phyloP scores from a whole-genome alignment of 2,888 invertebrate species.

The Tetranychus truncatus region DNA sequence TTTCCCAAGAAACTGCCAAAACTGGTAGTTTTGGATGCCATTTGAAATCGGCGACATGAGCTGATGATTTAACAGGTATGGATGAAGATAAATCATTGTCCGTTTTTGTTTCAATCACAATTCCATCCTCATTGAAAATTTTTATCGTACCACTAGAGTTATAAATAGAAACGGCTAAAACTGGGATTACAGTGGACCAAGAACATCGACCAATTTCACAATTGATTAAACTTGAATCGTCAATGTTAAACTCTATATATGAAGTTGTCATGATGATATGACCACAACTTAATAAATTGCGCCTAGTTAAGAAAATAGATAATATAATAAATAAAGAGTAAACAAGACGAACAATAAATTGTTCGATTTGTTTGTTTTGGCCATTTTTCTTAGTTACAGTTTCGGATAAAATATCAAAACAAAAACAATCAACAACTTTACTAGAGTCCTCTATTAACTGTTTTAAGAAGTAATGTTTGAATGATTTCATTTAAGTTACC shows the following conservation, averaged over 20 bases:
- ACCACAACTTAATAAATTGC: too few species aligned
- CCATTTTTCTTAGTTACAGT: too few species aligned
- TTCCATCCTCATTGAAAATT: slow-evolving; percentile 16
- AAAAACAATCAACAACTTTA: too few species aligned
- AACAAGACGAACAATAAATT: too few species aligned
- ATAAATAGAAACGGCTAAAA: slow-evolving; percentile 16
- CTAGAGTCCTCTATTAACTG: too few species aligned
- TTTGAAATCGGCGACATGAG: slow-evolving; percentile 57
- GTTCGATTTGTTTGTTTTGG: too few species aligned
- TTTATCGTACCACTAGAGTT: slow-evolving; percentile 15
- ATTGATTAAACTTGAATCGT: slow-evolving; percentile 11
- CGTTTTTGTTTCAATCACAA: background rate
- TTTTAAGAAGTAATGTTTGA: too few species aligned
- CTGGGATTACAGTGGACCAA: slow-evolving; percentile 12
- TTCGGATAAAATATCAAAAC: too few species aligned
- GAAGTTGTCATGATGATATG: slow-evolving; percentile 2
- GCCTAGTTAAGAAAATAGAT: too few species aligned
- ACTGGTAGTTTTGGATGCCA: slow-evolving; percentile 77
- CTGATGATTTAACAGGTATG: slow-evolving; percentile 52
- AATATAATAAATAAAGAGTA: too few species aligned
- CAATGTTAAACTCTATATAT: slow-evolving; percentile 18
- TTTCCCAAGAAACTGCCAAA: slow-evolving; percentile 75
- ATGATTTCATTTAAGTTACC: too few species aligned
- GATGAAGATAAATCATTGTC: slow-evolving; percentile 32
- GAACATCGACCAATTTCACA: slow-evolving; percentile 4